Evolutionary conservation across 1,140 invertebrate species (phyloP).

Genomic region (Drosophila orena): DNA sequence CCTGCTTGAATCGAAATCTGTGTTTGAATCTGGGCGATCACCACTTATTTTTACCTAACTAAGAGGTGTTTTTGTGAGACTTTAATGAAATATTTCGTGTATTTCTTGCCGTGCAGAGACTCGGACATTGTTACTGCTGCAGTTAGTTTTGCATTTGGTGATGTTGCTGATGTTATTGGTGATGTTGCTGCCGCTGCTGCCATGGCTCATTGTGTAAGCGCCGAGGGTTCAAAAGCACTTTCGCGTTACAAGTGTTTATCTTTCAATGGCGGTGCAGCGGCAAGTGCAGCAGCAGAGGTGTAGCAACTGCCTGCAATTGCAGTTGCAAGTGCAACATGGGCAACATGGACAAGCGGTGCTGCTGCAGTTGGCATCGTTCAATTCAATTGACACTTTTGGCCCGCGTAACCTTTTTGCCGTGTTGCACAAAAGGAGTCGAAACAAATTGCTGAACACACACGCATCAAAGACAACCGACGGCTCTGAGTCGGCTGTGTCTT

Average conservation of each 20-base stretch:
- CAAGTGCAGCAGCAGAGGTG: slow-evolving; percentile 32
- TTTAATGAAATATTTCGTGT: not conserved
- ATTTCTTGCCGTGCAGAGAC: not conserved
- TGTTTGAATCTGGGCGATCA: no score
- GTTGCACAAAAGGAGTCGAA: slow-evolving; percentile 49
- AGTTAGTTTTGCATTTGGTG: slow-evolving; percentile 27
- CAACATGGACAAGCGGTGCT: slow-evolving; percentile 13
- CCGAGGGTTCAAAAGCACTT: slow-evolving; percentile 67
- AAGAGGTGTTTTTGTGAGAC: not conserved
- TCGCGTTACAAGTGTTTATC: slow-evolving; percentile 81
- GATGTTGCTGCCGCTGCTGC: slow-evolving; percentile 27
- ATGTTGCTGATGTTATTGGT: not conserved
- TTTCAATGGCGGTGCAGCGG: slow-evolving; percentile 50
- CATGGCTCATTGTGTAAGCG: slow-evolving; percentile 67
- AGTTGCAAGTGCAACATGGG: slow-evolving; percentile 25
- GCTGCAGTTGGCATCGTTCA: slow-evolving; percentile 39
- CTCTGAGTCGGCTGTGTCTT: slow-evolving; percentile 16
- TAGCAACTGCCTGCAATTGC: slow-evolving; percentile 8
- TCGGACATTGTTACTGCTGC: slow-evolving; percentile 13
- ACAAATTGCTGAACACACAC: slow-evolving; percentile 44
- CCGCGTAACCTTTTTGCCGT: slow-evolving; percentile 68
- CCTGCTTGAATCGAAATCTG: no score
- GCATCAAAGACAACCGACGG: slow-evolving; percentile 65
- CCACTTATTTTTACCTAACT: not conserved
- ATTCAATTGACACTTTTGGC: slow-evolving; percentile 78